phyloP scores from a whole-genome alignment of 2,888 invertebrate genomes.

The Volucella inanis region DNA sequence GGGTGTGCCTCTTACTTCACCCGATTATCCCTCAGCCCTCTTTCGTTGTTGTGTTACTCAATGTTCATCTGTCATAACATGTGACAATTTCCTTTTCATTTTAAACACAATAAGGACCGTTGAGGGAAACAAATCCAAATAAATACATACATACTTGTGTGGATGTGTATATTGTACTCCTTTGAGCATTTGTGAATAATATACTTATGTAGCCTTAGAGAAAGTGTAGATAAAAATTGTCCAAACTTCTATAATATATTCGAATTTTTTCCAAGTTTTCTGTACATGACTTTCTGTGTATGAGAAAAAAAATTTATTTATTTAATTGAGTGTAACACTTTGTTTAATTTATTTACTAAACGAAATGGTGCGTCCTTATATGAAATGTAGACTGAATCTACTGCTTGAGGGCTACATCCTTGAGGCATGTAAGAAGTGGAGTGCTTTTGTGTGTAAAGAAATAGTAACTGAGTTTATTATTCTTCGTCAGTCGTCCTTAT shows the following conservation, averaged over 20 bases:
- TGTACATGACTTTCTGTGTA: background rate
- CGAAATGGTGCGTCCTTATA: background rate
- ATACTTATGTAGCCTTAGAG: too few relatives aligned
- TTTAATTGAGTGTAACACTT: conserved; percentile 15
- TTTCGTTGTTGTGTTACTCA: background rate
- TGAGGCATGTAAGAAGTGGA: too few relatives aligned
- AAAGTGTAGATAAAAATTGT: too few relatives aligned
- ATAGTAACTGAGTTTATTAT: too few relatives aligned
- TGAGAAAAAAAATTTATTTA: conserved; percentile 13
- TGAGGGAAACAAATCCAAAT: conserved; percentile 7
- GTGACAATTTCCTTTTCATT: conserved; percentile 24
- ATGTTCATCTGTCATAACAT: conserved; percentile 14
- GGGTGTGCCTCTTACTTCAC: conserved; percentile 12
- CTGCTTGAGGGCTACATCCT: too few relatives aligned
- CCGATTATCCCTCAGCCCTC: background rate
- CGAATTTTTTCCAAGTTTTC: too few relatives aligned
- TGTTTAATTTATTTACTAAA: background rate
- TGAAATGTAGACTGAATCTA: too few relatives aligned
- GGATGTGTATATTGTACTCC: background rate
- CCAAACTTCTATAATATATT: too few relatives aligned
- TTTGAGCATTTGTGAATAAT: too few relatives aligned
- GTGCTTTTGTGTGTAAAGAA: too few relatives aligned
- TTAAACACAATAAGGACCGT: conserved; percentile 8
- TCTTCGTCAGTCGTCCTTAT: too few relatives aligned
- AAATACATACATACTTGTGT: background rate